Base-by-base conservation (phyloP, 2,113 vertebrate species). In the Ctenodactylus gundi region DNA sequence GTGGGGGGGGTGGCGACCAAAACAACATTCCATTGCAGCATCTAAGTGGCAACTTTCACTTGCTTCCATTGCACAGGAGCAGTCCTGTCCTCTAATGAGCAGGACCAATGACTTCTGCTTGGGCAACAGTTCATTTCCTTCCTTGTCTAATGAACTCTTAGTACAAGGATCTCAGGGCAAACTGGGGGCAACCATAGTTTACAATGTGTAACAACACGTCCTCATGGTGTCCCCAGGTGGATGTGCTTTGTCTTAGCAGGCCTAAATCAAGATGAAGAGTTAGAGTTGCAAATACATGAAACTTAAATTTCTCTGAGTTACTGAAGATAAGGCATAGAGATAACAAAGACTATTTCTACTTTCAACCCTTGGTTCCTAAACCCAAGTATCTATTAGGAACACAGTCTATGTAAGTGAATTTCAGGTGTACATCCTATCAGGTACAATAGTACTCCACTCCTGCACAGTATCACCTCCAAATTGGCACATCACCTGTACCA, bases 181-280 rank as follows among this genome's bases (percentile, higher is more conserved):
- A 39, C 14, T 64, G n/a, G 62, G 39, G 25, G 49, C 17, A 84
- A 10, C 31, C 36, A 92, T 4, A 85, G 17, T 53, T 81, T 81
- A 58, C 49, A 85, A 65, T 65, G n/a, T n/a, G n/a, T n/a, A n/a
- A 8, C 76, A 85, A 70, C 36, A 49, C 6, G 27, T 77, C 93
- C 73, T 62, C 62, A 9, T 34, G 13, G 1, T 57, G 34, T 44
- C 44, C 10, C 46, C 6, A 46, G 7, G 57, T 55, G 31, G 46
- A 72, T 78, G 4, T 39, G 7, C 85, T 93, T 51, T 64, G 29
- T 29, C 15, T 91, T 46, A 88, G 41, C 58, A 36, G 41, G 39
- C 21, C 83, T 51, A 81, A 93, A 85, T n/a, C 46, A 49, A 90
- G 85, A 25, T 34, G 34, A 91, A 93, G 36, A 78, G 68, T 90